phyloP scores from a whole-genome alignment of 2,113 vertebrate genomes.

The Orycteropus afer region DNA sequence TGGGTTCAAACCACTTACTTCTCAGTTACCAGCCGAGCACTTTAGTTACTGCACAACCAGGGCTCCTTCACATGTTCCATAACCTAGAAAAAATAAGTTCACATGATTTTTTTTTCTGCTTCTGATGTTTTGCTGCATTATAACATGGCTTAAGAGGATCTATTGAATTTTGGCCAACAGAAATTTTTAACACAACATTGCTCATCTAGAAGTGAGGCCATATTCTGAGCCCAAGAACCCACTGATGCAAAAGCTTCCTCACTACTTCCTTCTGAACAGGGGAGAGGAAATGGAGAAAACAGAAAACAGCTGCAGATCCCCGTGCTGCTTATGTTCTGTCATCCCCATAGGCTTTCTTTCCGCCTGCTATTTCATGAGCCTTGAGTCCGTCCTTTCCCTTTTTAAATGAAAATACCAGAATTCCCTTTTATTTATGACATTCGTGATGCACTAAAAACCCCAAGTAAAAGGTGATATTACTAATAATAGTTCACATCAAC shows the following conservation, averaged over 20 bases:
- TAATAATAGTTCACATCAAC: neutral
- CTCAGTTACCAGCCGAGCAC: too few species aligned
- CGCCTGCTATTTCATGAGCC: neutral
- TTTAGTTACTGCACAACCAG: too few species aligned
- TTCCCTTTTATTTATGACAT: neutral
- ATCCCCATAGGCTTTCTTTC: neutral
- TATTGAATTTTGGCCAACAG: slow-evolving; percentile 31
- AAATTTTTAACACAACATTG: neutral
- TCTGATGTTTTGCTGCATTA: slow-evolving; percentile 51
- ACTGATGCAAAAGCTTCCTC: neutral
- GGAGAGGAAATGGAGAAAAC: neutral
- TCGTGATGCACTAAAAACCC: neutral
- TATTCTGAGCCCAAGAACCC: neutral
- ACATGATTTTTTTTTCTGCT: slow-evolving; percentile 15
- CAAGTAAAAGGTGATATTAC: slow-evolving; percentile 10
- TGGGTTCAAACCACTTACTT: too few species aligned
- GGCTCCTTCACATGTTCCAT: neutral
- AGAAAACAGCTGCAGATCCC: neutral
- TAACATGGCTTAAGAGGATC: slow-evolving; percentile 38
- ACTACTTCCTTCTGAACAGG: neutral
- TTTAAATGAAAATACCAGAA: neutral
- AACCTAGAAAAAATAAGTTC: slow-evolving; percentile 52
- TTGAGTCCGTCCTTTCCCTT: neutral
- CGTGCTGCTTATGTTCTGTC: neutral
- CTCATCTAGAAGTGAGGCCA: slow-evolving; percentile 23